Base-by-base conservation (phyloP, 2,888 invertebrate genomes). In the Drosophila sordidapex region DNA sequence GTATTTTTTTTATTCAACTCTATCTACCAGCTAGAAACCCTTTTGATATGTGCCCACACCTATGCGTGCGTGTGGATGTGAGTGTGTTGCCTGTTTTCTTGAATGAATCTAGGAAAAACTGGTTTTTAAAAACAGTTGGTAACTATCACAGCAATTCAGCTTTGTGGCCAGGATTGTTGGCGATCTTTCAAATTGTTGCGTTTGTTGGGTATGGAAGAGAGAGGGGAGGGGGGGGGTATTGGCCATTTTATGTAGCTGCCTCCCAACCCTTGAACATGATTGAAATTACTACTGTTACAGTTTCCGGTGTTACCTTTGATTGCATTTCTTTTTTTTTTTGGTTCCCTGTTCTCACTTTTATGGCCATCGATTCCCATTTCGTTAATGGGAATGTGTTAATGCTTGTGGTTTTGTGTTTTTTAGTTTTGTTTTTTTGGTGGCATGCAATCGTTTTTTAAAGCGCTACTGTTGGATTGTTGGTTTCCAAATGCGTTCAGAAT, bases 211-310 rank as follows among this genome's bases (percentile, higher is more conserved):
- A 43, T 1, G 6, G 21, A 13, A 6, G 0, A 36, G 3, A 3
- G 27, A n/a, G 43, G 18, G 11, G 21, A 2, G 25, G 36, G n/a
- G 36, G 25, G 56, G 43, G 53, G 7, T 15, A 52, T 58, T 62
- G 81, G 58, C 59, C 57, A 70, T 58, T 71, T 67, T 25, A 61
- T 57, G 60, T 29, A 63, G 35, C 38, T 65, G 38, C 38, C 53
- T 38, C 52, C 65, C 69, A 66, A 74, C 74, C 83, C 81, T 83
- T 86, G 72, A 54, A 76, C 71, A 65, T 83, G 70, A 88, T 77
- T 83, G 81, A 88, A 85, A 90, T 85, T 86, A 86, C 89, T 69
- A 88, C 78, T 83, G 83, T 90, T 90, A 90, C 88, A 84, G 85
- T 89, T 85, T 85, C 85, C 85, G 90, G 85, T 89, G 62, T 70